Evolutionary conservation across 2,888 invertebrate genomes (phyloP), one percentile per base, ranked within the genome.

Genomic region (Lepidochitona cinerea): DNA sequence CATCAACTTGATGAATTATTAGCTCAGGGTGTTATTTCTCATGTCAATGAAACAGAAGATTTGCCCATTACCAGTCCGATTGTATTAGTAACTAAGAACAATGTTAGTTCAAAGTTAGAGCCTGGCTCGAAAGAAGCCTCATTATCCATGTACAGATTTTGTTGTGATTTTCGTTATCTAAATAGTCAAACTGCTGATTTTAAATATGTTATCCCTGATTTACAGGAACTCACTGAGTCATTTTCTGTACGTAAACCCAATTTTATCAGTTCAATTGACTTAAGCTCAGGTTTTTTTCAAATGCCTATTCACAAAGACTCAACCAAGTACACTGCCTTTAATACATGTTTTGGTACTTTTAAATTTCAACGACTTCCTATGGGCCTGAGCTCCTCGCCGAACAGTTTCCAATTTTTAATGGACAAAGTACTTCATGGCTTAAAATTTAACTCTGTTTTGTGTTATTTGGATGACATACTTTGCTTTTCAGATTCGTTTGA

Each of bases 201-300:
- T 35, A 12, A 33, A 4, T 72, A 72, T 37, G 41, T 26, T 12
- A 72, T 72, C 23, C 67, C 72, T 12, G 41, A 68, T 37, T n/a
- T 67, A 12, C 67, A 68, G 37, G 72, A 72, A 26, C 18, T 68
- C 7, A 67, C 54, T 18, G 67, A 53, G 33, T 53, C 53, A 29
- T 49, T 72, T 26, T 26, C 53, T 18, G 36, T 41, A 4, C n/a
- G 36, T 23, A 33, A 26, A 36, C 72, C 72, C 6, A 72, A 67
- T 18, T 72, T 36, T 68, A 33, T 72, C 5, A 68, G 65, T 1
- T 35, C 53, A 5, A 53, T 72, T 26, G 72, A 72, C 54, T n/a
- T 67, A 9, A 68, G 68, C 29, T 72, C 72, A 12, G 72, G 68
- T 14, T 72, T 72, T 68, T 72, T 67, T 32, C 67, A 72, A 23